These are phyloP conservation scores for Chlamydotis undulata DNA, from an alignment of 2,113 vertebrate genomes.

Conservation along the genomic window DNA sequence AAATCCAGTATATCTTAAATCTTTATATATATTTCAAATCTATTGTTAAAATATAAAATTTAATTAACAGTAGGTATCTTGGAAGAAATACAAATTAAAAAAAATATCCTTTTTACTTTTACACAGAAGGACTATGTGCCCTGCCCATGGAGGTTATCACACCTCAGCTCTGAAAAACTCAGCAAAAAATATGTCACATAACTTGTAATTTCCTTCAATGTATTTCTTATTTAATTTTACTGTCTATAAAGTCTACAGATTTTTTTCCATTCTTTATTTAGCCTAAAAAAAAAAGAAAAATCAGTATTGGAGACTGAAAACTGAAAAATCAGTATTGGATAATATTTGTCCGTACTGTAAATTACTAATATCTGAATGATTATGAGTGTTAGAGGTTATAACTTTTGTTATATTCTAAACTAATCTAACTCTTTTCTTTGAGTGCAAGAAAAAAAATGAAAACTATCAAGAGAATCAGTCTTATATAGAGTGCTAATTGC, in stretches of 20 bases:
- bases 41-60: not conserved
- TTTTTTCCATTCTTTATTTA: not conserved
- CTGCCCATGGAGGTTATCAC: not conserved
- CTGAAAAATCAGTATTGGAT: not conserved
- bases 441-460: not conserved
- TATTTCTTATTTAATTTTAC: not conserved
- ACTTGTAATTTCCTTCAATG: not conserved
- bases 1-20: not conserved
- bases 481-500: slow-evolving; percentile 51
- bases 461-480: slow-evolving; percentile 14
- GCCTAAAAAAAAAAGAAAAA: not conserved
- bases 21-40: not conserved
- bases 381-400: not conserved
- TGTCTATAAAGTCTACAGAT: not conserved
- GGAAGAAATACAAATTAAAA: not conserved
- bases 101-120: not conserved
- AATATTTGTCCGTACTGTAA: not conserved
- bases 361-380: not conserved
- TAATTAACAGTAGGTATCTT: not conserved
- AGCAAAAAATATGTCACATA: not conserved
- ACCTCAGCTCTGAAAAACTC: not conserved
- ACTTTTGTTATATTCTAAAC: not conserved
- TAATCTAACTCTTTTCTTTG: not conserved
- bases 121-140: not conserved
- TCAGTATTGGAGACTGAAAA: not conserved